Evolutionary conservation across 2,797 vertebrate species (phyloP), one percentile per base, ranked within the genome.

Genomic region (Molossus molossus): DNA sequence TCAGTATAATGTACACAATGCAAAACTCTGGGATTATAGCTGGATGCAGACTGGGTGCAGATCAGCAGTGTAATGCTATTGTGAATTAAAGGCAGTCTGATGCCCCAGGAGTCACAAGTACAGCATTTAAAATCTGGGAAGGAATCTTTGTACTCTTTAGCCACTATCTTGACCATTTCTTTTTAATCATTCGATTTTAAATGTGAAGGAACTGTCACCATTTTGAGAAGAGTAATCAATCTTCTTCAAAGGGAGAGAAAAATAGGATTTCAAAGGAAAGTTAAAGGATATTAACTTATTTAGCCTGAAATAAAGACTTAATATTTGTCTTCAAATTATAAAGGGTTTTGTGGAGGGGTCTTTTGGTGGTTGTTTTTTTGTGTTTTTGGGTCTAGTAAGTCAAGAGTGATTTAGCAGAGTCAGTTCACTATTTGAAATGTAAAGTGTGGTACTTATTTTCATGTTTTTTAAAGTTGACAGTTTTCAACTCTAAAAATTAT

Each of bases 131-230:
- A 77, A 58, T 91, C 55, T 72, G 40, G 58, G 18, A 95, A 53
- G 29, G 53, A 21, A 29, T 50, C 45, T 37, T 88, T 90, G 21
- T 82, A 25, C 50, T 53, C 15, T 88, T 82, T 45, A 87, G 33
- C 84, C 62, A 23, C 10, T 84, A 62, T 69, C 85, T 94, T 84
- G 91, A 53, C 27, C 23, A 29, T 73, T 88, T 92, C n/a, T 60
- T 79, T 79, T 91, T 89, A 69, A 33, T 76, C 33, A 37, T 81
- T 25, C 87, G 3, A 40, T 95, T 29, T 95, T 92, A 81, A 91
- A 65, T 75, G 23, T 73, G 70, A 93, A 84, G 40, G 62, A 90
- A 92, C 33, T 65, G 48, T 37, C 21, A 57, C 1, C 37, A 33
- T 80, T 96, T 89, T 95, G 64, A 93, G 55, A 86, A 76, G 14